These are phyloP conservation scores for Lepeophtheirus nordmannii DNA, from an alignment of 2,888 invertebrate species.

Conservation along the genomic window DNA sequence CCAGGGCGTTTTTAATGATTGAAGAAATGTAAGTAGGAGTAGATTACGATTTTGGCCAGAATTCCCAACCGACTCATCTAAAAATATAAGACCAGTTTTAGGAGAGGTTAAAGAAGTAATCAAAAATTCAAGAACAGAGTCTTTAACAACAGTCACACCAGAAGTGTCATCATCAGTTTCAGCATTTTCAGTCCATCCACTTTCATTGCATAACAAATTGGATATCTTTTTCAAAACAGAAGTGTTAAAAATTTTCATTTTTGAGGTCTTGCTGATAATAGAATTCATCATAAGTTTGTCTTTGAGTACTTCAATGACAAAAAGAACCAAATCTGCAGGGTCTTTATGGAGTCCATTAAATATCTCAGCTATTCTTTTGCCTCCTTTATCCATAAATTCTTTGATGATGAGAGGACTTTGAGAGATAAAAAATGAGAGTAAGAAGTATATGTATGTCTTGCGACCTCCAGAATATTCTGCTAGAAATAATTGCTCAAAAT, in stretches of 20 bases:
- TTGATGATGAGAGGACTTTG: not conserved
- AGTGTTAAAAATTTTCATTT: constrained; percentile 17
- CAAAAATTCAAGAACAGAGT: constrained; percentile 5
- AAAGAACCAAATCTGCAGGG: not conserved
- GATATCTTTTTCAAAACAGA: not conserved
- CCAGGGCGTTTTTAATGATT: constrained; percentile 1
- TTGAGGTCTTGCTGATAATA: constrained; percentile 3
- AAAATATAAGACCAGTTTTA: constrained; percentile 13
- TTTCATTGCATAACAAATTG: not conserved
- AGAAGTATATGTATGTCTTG: constrained; percentile 9
- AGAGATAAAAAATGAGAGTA: constrained; percentile 15
- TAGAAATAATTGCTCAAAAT: constrained; percentile 5
- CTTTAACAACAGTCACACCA: not conserved
- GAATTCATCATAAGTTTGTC: constrained; percentile 8
- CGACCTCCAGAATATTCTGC: not conserved
- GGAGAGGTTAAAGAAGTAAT: not conserved
- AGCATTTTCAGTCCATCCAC: not conserved
- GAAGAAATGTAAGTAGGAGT: constrained; percentile 6
- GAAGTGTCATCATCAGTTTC: not conserved
- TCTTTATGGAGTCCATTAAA: constrained; percentile 9
- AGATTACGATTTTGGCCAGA: constrained; percentile 19
- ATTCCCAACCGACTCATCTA: not conserved
- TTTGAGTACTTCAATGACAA: constrained; percentile 3
- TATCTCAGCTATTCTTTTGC: not conserved
- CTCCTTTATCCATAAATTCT: constrained; percentile 12